phyloP scores from a whole-genome alignment of 1,140 invertebrate genomes.

The Conus betulinus region DNA sequence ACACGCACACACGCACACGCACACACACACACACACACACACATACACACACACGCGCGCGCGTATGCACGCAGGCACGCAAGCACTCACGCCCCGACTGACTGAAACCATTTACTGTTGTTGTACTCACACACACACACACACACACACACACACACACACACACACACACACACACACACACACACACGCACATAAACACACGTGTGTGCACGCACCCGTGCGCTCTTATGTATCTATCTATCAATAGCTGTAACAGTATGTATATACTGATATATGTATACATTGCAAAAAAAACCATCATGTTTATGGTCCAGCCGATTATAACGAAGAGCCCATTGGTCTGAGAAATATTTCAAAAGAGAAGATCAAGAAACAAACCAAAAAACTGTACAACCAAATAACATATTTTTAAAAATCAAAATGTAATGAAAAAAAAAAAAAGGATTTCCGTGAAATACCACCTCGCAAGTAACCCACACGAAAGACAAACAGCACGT shows the following conservation, averaged over 20 bases:
- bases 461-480: no score
- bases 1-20: neutral
- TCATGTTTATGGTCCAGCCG: no score
- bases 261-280: neutral
- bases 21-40: neutral
- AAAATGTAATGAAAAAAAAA: no score
- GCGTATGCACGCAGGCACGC: neutral
- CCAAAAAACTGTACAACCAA: neutral
- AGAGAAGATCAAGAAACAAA: neutral
- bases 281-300: neutral
- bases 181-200: neutral
- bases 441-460: no score
- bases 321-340: no score
- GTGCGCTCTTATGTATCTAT: neutral
- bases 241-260: no score
- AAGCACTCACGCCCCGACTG: neutral
- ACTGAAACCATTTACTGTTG: neutral
- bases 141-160: neutral
- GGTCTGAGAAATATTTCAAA: neutral
- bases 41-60: no score
- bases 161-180: constrained; percentile 16
- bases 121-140: neutral
- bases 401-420: neutral
- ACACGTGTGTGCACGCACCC: neutral
- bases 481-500: no score